Evolutionary conservation across 23 tunicate genomes (phyloP).

Genomic region (Botrylloides violaceus): DNA sequence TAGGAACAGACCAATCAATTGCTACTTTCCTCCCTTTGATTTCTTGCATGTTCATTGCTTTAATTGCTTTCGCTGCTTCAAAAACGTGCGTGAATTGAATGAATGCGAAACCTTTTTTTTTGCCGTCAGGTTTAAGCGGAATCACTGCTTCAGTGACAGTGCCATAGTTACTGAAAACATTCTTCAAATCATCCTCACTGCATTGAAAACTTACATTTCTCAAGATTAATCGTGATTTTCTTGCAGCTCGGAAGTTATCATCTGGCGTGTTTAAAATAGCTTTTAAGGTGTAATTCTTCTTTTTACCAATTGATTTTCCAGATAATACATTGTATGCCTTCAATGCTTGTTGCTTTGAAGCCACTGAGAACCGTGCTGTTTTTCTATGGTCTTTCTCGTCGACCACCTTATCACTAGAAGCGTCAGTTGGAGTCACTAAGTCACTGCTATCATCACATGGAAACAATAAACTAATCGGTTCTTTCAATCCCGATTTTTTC

Average conservation of each 20-base stretch:
- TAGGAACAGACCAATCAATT: conserved; percentile 80
- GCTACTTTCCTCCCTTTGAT: conserved; percentile 86
- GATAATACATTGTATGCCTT: conserved; percentile 44
- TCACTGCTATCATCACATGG: neutral
- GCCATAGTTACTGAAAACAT: conserved; percentile 69
- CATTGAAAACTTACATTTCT: conserved; percentile 75
- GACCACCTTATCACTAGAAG: neutral
- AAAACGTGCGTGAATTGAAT: conserved; percentile 85
- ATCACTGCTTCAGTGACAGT: conserved; percentile 68
- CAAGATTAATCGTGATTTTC: conserved; percentile 67
- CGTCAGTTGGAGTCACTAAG: neutral
- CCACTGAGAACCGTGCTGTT: conserved; percentile 21
- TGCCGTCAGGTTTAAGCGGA: conserved; percentile 66
- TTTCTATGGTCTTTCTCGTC: neutral
- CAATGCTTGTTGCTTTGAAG: conserved; percentile 55
- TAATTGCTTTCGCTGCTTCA: conserved; percentile 69
- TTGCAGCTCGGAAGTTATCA: conserved; percentile 43
- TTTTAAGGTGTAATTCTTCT: conserved; percentile 26
- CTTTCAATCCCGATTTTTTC: conserved; percentile 32
- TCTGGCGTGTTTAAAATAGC: conserved; percentile 41
- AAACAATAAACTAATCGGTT: conserved; percentile 28
- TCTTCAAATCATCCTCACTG: conserved; percentile 52
- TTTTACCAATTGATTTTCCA: conserved; percentile 29
- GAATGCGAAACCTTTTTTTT: conserved; percentile 72
- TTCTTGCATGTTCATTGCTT: conserved; percentile 68